A percentile compares a stretch with the other conserved stretches of the same genome.
Conservation (phyloP, 2,888 invertebrate species). For the Archips xylosteana region DNA sequence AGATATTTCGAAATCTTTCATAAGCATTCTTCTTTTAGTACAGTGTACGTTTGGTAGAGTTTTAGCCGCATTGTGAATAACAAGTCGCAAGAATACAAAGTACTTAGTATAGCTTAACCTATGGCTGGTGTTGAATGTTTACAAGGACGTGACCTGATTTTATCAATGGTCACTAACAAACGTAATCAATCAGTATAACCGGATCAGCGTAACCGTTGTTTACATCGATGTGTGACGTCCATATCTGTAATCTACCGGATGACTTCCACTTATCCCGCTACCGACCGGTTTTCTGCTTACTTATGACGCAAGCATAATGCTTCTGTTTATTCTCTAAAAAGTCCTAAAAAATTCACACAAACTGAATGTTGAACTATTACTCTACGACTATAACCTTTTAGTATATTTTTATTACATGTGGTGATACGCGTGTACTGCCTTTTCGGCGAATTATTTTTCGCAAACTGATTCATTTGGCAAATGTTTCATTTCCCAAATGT, state of each 20-base stretch:
- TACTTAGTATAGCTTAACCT: not conserved
- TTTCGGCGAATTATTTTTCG: too few species aligned
- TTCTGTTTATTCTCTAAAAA: not conserved
- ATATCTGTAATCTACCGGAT: not conserved
- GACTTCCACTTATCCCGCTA: not conserved
- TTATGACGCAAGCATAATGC: not conserved
- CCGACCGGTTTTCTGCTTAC: not conserved
- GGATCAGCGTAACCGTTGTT: constrained; percentile 5
- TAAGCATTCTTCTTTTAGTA: too few species aligned
- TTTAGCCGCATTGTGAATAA: not conserved
- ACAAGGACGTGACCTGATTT: not conserved
- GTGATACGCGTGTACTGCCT: too few species aligned
- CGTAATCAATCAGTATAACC: not conserved
- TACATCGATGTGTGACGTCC: constrained; percentile 3
- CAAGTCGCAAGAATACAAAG: constrained; percentile 1
- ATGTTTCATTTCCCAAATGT: too few species aligned
- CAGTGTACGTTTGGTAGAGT: too few species aligned
- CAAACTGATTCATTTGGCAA: too few species aligned
- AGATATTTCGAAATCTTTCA: too few species aligned
- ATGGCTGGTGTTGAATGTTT: not conserved
- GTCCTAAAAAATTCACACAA: too few species aligned
- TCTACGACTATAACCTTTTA: too few species aligned
- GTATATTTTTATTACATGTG: too few species aligned
- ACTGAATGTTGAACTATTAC: too few species aligned
- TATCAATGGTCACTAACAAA: not conserved